A percentile compares a stretch with the other conserved stretches of the same genome.
Conservation (phyloP, 1,140 invertebrate species). For the Drosophila oshimai region DNA sequence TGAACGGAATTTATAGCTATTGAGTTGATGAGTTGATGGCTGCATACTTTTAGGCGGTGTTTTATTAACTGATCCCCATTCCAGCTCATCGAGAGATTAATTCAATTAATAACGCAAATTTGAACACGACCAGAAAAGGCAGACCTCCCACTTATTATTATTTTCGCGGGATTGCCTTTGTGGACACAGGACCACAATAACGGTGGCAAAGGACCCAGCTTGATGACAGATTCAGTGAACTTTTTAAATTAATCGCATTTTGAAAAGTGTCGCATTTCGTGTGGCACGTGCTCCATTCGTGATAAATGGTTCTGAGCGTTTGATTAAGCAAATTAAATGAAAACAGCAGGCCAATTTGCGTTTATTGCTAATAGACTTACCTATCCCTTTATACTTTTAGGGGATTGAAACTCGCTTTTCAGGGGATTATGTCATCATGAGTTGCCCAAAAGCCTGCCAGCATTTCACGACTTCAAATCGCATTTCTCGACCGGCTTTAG, state of each 20-base stretch:
- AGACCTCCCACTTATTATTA: background rate
- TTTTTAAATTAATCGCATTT: conserved; percentile 60
- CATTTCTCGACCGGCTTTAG: conserved; percentile 1
- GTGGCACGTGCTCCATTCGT: conserved; percentile 17
- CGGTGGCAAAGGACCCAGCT: background rate
- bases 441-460: background rate
- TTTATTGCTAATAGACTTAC: background rate
- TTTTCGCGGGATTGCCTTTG: conserved; percentile 31
- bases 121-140: conserved; percentile 1
- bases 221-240: conserved; percentile 38
- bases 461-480: conserved; percentile 1
- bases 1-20: conserved; percentile 7
- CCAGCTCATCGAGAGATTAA: conserved; percentile 1
- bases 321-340: conserved; percentile 58
- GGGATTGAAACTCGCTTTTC: conserved; percentile 9
- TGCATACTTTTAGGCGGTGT: conserved; percentile 42
- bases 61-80: background rate
- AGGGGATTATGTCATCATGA: conserved; percentile 39
- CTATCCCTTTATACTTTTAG: background rate
- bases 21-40: background rate
- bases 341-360: conserved; percentile 27
- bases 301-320: conserved; percentile 14
- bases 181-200: conserved; percentile 8
- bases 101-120: conserved; percentile 44
- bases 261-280: conserved; percentile 54